Conservation (phyloP, 2,888 invertebrate genomes). For the Zygogramma bicolorata region DNA sequence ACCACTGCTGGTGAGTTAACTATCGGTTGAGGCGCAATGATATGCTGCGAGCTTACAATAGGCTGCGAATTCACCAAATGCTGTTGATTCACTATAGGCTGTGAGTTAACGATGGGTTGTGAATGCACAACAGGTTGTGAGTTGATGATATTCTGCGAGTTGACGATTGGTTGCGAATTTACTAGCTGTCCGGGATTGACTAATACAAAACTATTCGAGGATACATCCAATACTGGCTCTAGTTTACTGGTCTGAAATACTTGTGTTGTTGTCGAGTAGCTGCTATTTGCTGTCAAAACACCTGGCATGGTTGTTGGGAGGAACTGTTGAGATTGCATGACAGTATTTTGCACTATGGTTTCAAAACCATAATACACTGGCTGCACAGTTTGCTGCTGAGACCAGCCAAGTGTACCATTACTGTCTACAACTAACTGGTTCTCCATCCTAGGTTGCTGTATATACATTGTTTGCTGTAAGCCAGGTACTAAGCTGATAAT, state of each 20-base stretch:
- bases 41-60: conserved; percentile 30
- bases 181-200: conserved; percentile 74
- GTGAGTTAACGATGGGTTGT: conserved; percentile 38
- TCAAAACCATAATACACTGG: conserved; percentile 85
- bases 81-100: conserved; percentile 41
- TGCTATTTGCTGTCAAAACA: conserved; percentile 83
- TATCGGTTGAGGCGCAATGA: conserved; percentile 21
- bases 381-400: conserved; percentile 65
- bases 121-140: conserved; percentile 39
- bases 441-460: conserved; percentile 62
- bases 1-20: conserved; percentile 23
- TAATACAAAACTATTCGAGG: conserved; percentile 76
- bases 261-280: conserved; percentile 87
- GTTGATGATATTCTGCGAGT: conserved; percentile 39
- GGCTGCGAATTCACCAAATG: conserved; percentile 38
- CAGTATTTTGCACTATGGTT: conserved; percentile 89
- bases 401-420: conserved; percentile 64
- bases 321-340: conserved; percentile 90
- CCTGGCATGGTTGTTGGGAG: conserved; percentile 86
- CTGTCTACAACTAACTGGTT: conserved; percentile 64
- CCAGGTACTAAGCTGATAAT: conserved; percentile 62
- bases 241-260: conserved; percentile 89
- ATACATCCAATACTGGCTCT: conserved; percentile 83
- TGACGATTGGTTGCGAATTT: conserved; percentile 51
- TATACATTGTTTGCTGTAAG: conserved; percentile 62